Conservation (phyloP, 2,113 vertebrate species). For the Tychaedon coryphoeus region DNA sequence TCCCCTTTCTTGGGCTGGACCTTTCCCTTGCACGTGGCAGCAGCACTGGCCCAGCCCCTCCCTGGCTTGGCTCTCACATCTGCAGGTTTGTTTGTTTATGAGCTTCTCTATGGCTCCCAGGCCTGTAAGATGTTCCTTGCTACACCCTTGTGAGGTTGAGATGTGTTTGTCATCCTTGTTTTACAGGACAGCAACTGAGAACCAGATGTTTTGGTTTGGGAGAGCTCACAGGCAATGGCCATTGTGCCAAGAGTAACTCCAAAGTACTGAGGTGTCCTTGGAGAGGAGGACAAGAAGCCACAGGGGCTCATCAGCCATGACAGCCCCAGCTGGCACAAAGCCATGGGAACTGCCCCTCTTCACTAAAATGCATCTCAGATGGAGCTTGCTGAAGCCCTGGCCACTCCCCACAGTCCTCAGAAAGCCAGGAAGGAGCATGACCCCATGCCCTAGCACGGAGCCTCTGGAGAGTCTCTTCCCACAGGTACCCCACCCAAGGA, state of each 20-base stretch:
- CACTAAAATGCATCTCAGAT: neutral
- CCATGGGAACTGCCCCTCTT: neutral
- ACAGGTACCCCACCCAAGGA: too few relatives aligned
- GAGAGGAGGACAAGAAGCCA: neutral
- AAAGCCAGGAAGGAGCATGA: neutral
- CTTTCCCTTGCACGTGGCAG: neutral
- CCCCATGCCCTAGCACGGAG: fast-evolving
- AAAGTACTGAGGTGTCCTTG: neutral
- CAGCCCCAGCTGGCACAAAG: neutral
- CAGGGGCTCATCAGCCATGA: neutral
- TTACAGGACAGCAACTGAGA: neutral
- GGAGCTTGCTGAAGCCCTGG: neutral
- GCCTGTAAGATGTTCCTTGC: neutral
- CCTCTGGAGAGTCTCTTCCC: neutral
- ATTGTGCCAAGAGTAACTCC: neutral
- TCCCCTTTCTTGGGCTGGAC: neutral
- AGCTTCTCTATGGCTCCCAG: neutral
- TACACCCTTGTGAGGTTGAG: neutral
- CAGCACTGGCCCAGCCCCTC: fast-evolving
- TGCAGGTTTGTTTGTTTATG: constrained; percentile 16
- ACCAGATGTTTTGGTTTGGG: neutral
- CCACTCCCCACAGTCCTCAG: neutral
- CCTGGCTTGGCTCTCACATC: neutral
- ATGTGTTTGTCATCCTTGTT: constrained; percentile 23
- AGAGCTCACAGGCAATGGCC: neutral